Conservation (phyloP, 2,888 invertebrate genomes). For the Catocala nupta region DNA sequence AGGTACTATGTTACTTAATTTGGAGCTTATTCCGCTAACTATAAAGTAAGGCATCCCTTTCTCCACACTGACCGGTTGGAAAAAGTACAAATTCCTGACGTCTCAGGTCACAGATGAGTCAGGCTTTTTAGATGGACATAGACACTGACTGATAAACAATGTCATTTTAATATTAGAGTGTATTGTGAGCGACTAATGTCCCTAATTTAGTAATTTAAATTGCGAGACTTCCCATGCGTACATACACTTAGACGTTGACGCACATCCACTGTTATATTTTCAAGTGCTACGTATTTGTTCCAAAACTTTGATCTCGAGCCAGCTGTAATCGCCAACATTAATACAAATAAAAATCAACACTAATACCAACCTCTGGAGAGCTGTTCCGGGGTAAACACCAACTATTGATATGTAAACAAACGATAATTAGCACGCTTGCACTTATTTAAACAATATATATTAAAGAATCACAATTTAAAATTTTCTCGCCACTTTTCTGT, state of each 20-base stretch:
- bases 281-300: slow-evolving; percentile 53
- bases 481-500: slow-evolving; percentile 1
- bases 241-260: slow-evolving; percentile 39
- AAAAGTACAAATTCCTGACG: slow-evolving; percentile 36
- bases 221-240: slow-evolving; percentile 24
- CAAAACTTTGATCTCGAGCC: slow-evolving; percentile 58
- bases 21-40: background rate
- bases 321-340: slow-evolving; percentile 43
- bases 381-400: slow-evolving; percentile 34
- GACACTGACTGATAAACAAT: slow-evolving; percentile 16
- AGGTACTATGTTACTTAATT: too few relatives aligned
- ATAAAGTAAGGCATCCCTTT: slow-evolving; percentile 39
- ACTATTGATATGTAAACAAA: slow-evolving; percentile 47
- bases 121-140: slow-evolving; percentile 30
- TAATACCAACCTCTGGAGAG: slow-evolving; percentile 56
- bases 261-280: slow-evolving; percentile 38
- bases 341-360: slow-evolving; percentile 33
- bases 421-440: slow-evolving; percentile 30
- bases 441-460: slow-evolving; percentile 20
- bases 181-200: too few relatives aligned
- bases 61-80: slow-evolving; percentile 43
- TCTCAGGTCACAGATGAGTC: slow-evolving; percentile 45
- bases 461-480: background rate
- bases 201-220: slow-evolving; percentile 1
- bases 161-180: slow-evolving; percentile 16